Base-by-base conservation (phyloP, 2,888 invertebrate genomes). In the Lepidochitona cinerea region DNA sequence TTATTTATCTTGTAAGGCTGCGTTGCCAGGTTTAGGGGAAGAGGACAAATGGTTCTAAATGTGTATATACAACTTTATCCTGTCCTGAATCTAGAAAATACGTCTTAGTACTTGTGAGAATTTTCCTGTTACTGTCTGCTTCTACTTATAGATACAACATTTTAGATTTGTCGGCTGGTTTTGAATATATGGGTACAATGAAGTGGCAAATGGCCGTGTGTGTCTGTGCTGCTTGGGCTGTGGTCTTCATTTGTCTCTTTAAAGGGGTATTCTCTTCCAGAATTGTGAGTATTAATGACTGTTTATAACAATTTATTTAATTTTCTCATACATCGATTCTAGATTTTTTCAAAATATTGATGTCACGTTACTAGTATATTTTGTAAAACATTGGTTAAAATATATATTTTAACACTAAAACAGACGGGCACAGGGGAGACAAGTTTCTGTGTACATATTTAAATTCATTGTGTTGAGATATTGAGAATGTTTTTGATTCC, bases 181-280 rank as follows among this genome's bases (percentile, higher is more conserved):
- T 59, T 59, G 59, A 59, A 26, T 59, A 7, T 59, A 59, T 59
- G 59, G 59, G 59, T 14, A 59, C 59, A 7, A 14, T 59, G 26
- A 59, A 59, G 59, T 59, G 59, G 59, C 23, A 59, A 29, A 14
- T 59, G 59, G 59, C 59, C 7, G 4, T 59, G 59, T 18, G 23
- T 59, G 59, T 59, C 4, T 23, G 14, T 4, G 26, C 9, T 26
- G 18, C 59, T 2, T 59, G 59, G 59, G 14, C 59, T 32, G 1
- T 59, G 12, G 29, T 59, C 26, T 59, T 59, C 32, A 29, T 59
- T 32, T 59, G 59, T 59, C 59, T 59, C 32, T 59, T 23, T 59
- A 59, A 59, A 59, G 59, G 59, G 2, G 59, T 59, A 23, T 59
- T 59, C 29, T 59, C 59, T 29, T 59, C 59, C 5, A 59, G 59